phyloP scores from a whole-genome alignment of 2,797 vertebrate genomes.

The Gastrophryne carolinensis region DNA sequence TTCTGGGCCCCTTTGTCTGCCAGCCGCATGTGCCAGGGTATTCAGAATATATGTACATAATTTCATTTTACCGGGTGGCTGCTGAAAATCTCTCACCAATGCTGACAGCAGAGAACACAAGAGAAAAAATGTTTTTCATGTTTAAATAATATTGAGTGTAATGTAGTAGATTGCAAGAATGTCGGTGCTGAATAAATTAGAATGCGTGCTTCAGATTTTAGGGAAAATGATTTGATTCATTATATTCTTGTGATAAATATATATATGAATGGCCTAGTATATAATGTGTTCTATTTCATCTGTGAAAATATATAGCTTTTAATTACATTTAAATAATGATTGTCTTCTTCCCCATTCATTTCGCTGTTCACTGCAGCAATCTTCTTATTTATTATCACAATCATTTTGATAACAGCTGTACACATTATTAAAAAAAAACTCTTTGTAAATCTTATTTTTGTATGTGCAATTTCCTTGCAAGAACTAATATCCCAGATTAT shows the following conservation, averaged over 20 bases:
- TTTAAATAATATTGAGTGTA: conserved; percentile 5
- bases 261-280: not conserved
- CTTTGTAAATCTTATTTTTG: no score
- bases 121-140: conserved; percentile 2
- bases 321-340: conserved; percentile 18
- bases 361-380: not conserved
- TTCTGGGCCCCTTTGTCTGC: conserved; percentile 37
- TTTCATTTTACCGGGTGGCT: conserved; percentile 32
- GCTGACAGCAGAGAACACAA: conserved; percentile 1
- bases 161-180: conserved; percentile 13
- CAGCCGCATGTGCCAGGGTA: conserved; percentile 45
- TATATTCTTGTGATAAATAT: not conserved
- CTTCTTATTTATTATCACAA: conserved; percentile 1
- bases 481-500: no score
- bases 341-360: not conserved
- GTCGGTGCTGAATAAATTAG: not conserved
- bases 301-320: conserved; percentile 21
- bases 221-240: conserved; percentile 5
- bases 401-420: no score
- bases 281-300: not conserved
- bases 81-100: conserved; percentile 17
- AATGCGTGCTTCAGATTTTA: not conserved
- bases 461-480: no score
- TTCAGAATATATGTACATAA: conserved; percentile 44
- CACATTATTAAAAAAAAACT: no score